Evolutionary conservation across 2,113 vertebrate genomes (phyloP).

Genomic region (Isurus oxyrinchus): DNA sequence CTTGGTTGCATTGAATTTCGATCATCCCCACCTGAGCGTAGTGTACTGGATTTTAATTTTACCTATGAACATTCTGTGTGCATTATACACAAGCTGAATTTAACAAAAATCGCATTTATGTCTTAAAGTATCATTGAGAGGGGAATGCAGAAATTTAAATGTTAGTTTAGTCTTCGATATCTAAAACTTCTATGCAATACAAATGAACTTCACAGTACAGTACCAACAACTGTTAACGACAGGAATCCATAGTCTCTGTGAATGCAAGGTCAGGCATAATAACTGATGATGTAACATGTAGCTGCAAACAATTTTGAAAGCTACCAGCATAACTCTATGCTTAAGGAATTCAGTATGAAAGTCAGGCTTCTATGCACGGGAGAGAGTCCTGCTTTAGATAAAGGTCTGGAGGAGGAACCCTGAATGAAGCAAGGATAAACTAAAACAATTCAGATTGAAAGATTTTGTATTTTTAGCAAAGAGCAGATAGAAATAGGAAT

Average conservation of each 20-base stretch:
- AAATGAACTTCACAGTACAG: not conserved
- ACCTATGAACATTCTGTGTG: not conserved
- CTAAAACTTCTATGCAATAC: not conserved
- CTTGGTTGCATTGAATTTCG: not conserved
- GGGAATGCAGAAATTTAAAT: not conserved
- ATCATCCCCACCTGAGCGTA: not conserved
- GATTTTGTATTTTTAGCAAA: not conserved
- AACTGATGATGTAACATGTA: not conserved
- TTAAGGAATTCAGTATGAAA: not conserved
- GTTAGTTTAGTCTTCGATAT: not conserved
- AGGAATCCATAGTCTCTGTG: not conserved
- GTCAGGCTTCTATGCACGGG: not conserved
- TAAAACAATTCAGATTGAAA: not conserved
- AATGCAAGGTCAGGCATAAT: not conserved
- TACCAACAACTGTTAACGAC: not conserved
- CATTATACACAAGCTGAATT: not conserved
- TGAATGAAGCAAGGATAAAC: not conserved
- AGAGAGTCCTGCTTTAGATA: not conserved
- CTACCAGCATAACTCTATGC: not conserved
- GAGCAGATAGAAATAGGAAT: not conserved
- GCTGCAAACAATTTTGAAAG: not conserved
- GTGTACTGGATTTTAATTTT: not conserved
- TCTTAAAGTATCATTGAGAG: not conserved
- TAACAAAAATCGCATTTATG: not conserved
- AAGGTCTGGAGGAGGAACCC: not conserved